Evolutionary conservation across 1,140 invertebrate genomes (phyloP).

Genomic region (Microvelia longipes): DNA sequence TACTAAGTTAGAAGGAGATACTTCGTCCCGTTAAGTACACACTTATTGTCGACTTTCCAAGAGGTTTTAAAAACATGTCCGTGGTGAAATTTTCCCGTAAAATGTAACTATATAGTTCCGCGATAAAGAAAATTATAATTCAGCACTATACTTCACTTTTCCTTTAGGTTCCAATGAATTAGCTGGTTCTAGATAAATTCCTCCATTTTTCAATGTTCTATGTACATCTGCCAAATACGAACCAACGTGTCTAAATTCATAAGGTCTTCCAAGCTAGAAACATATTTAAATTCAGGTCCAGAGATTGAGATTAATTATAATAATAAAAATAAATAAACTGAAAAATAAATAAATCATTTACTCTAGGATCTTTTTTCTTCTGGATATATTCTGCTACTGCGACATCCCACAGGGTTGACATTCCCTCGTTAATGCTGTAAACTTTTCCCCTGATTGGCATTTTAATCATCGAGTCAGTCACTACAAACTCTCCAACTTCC

Average conservation of each 20-base stretch:
- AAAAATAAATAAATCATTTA: background rate
- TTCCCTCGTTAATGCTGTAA: background rate
- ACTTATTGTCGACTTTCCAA: too few relatives aligned
- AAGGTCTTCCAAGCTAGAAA: background rate
- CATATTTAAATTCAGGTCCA: too few relatives aligned
- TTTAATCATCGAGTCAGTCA: background rate
- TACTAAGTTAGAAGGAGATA: too few relatives aligned
- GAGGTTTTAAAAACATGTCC: too few relatives aligned
- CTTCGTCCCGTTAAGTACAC: too few relatives aligned
- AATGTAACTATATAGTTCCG: too few relatives aligned
- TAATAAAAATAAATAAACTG: too few relatives aligned
- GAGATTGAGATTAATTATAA: too few relatives aligned
- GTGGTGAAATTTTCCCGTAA: too few relatives aligned
- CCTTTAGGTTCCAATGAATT: background rate
- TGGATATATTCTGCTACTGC: background rate
- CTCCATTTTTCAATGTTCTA: background rate
- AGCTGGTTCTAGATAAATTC: background rate
- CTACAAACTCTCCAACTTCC: background rate
- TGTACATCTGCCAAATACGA: background rate
- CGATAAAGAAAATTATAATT: too few relatives aligned
- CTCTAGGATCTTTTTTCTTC: slow-evolving; percentile 2
- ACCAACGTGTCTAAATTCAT: background rate
- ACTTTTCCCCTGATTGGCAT: background rate
- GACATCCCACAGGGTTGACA: background rate
- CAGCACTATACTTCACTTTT: too few relatives aligned